Evolutionary conservation across 2,888 invertebrate species (phyloP).

Genomic region (Pseudoips prasinana): DNA sequence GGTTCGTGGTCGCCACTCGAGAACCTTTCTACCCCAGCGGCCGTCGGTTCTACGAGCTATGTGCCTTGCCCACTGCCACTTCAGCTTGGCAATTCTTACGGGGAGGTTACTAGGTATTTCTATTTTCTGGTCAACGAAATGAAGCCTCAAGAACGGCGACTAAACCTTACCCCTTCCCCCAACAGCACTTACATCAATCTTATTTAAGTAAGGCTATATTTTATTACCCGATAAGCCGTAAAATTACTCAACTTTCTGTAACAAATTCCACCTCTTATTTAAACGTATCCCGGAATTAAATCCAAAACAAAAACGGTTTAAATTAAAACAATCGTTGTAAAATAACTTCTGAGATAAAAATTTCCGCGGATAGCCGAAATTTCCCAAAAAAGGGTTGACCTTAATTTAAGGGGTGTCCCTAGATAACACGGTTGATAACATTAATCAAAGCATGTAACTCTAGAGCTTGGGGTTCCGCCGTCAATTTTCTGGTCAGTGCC

Average conservation of each 20-base stretch:
- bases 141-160: too few relatives aligned
- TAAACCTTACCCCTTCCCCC: too few relatives aligned
- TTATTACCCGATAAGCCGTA: background rate
- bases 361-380: slow-evolving; percentile 32
- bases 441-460: slow-evolving; percentile 72
- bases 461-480: slow-evolving; percentile 44
- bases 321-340: slow-evolving; percentile 29
- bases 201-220: background rate
- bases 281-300: slow-evolving; percentile 8
- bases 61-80: too few relatives aligned
- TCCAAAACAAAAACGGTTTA: slow-evolving; percentile 25
- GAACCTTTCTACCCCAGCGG: too few relatives aligned
- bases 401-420: slow-evolving; percentile 59
- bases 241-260: background rate
- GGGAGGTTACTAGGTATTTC: too few relatives aligned
- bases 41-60: too few relatives aligned
- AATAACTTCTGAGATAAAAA: slow-evolving; percentile 47
- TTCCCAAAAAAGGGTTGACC: slow-evolving; percentile 49
- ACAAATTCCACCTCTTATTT: slow-evolving; percentile 3
- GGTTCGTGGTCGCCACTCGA: too few relatives aligned
- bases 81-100: too few relatives aligned
- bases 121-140: too few relatives aligned
- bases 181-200: background rate
- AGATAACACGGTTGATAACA: slow-evolving; percentile 74
- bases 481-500: slow-evolving; percentile 75